Evolutionary conservation across 2,888 invertebrate species (phyloP).

Genomic region (Camponotus fellah): DNA sequence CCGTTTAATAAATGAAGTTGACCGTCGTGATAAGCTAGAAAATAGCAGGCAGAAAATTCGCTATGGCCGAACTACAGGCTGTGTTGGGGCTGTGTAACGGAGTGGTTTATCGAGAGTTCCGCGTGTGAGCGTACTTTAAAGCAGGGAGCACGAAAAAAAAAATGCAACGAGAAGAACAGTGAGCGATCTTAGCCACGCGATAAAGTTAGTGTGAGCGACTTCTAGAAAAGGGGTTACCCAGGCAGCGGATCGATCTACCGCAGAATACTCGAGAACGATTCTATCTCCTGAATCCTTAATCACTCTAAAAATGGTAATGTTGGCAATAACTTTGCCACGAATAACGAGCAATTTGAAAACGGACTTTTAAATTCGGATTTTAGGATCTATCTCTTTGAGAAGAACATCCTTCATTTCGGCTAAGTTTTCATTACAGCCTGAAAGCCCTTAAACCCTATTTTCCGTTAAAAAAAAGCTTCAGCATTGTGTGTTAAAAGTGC

Average conservation of each 20-base stretch:
- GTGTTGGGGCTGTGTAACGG: slow-evolving; percentile 44
- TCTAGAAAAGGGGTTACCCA: slow-evolving; percentile 62
- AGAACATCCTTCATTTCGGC: slow-evolving; percentile 22
- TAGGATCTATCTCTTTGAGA: slow-evolving; percentile 5
- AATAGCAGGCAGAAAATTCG: slow-evolving; percentile 59
- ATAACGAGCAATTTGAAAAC: slow-evolving; percentile 65
- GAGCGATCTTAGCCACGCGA: slow-evolving; percentile 65
- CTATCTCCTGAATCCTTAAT: slow-evolving; percentile 69
- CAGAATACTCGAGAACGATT: slow-evolving; percentile 67
- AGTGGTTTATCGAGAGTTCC: slow-evolving; percentile 57
- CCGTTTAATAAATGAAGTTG: slow-evolving; percentile 69
- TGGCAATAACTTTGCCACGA: slow-evolving; percentile 68
- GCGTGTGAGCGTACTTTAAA: slow-evolving; percentile 49
- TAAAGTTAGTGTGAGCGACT: slow-evolving; percentile 56
- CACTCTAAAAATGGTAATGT: slow-evolving; percentile 73
- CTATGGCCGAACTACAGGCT: slow-evolving; percentile 12
- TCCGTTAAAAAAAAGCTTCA: slow-evolving; percentile 2
- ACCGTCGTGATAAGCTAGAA: slow-evolving; percentile 62
- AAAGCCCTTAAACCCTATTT: neutral
- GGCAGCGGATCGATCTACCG: slow-evolving; percentile 67
- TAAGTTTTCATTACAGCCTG: slow-evolving; percentile 23
- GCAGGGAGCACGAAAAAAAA: slow-evolving; percentile 29
- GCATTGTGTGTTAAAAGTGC: neutral
- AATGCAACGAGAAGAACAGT: slow-evolving; percentile 41
- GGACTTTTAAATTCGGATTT: slow-evolving; percentile 66